Base-by-base conservation (phyloP, 92 coral and sea anemone genomes). In the Zoanthus sociatus region DNA sequence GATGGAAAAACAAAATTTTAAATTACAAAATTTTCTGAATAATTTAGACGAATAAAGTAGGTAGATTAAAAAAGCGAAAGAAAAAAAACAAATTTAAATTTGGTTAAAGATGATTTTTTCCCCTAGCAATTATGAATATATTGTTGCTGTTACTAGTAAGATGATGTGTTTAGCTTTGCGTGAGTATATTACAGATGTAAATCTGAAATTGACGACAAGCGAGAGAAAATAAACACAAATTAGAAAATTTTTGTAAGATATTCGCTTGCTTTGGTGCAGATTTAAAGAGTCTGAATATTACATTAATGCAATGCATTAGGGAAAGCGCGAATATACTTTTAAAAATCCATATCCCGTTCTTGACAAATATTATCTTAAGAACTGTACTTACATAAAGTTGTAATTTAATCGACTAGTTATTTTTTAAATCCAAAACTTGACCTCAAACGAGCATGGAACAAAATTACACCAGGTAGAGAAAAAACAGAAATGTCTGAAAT, bases 171-270 rank as follows among this genome's bases (percentile, higher is more conserved):
- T 58, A 11, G 16, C 66, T 58, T 18, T 53, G 58, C 58, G 4
- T 53, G 58, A 10, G 58, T 10, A 53, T 3, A 58, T 58, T 14
- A 11, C 3, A 58, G 66, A 11, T 58, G 66, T 3, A 58, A 11
- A 58, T 58, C n/a, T 11, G 16, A 14, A 11, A 2, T 58, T 58
- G 66, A 14, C 66, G 16, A 14, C n/a, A 18, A 18, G 66, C 66
- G 66, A 58, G 66, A 18, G 66, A 58, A 58, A 58, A 46, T 77
- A 53, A 77, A 55, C 68, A 77, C 66, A 16, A 18, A 17, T 51
- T 51, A 2, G 17, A 69, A 69, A 69, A 69, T 30, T 77, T 12
- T 77, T 5, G 46, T n/a, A 8, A 77, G 21, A 77, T 77, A 77
- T 53, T 55, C 42, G 82, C 48, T 54, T 54, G 3, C n/a, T 55